Conservation (phyloP, 2,113 vertebrate genomes). For the Chiloscyllium plagiosum region DNA sequence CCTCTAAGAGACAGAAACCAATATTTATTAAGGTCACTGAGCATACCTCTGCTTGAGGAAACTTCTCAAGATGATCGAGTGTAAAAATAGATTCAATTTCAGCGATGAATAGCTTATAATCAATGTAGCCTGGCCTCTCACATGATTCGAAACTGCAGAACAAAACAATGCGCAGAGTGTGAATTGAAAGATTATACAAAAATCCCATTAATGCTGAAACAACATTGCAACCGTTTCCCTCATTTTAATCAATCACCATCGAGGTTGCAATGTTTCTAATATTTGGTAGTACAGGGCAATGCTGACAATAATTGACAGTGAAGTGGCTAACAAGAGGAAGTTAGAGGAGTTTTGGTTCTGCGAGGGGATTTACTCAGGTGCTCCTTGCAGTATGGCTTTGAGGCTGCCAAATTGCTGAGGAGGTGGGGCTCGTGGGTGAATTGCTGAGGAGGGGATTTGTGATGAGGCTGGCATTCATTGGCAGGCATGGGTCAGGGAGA, state of each 20-base stretch:
- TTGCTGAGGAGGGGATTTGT: too few species aligned
- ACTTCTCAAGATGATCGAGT: slow-evolving; percentile 28
- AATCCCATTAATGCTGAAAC: not conserved
- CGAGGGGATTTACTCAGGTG: too few species aligned
- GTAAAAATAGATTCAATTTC: slow-evolving; percentile 35
- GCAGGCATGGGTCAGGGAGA: too few species aligned
- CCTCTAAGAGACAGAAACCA: not conserved
- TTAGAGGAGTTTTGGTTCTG: too few species aligned
- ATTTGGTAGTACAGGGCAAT: not conserved
- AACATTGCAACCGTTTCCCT: not conserved
- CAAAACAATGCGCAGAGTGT: not conserved
- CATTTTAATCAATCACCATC: not conserved
- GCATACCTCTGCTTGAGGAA: not conserved
- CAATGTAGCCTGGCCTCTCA: not conserved
- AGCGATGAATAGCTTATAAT: not conserved
- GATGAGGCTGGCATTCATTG: too few species aligned
- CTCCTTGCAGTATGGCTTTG: too few species aligned
- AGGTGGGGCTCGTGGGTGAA: too few species aligned
- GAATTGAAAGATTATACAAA: not conserved
- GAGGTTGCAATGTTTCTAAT: not conserved
- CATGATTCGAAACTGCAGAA: not conserved
- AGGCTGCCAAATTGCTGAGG: too few species aligned
- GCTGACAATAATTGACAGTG: not conserved
- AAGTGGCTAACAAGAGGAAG: too few species aligned
- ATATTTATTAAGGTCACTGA: not conserved